Evolutionary conservation across 2,113 vertebrate genomes (phyloP).

Genomic region (Pollachius pollachius): DNA sequence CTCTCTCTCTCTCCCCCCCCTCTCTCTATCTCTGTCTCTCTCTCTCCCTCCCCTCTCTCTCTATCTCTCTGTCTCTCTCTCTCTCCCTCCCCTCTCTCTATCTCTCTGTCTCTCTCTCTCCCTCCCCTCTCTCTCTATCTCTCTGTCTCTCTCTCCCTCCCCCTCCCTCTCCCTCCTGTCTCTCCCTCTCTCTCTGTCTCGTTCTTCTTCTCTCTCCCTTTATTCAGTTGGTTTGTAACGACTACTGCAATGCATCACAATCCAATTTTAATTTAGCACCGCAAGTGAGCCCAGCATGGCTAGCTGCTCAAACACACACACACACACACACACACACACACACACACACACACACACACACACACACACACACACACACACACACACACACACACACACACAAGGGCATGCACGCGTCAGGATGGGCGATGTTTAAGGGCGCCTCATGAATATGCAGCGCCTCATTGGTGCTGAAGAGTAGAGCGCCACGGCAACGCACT

Average conservation of each 20-base stretch:
- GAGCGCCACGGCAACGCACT: constrained; percentile 47
- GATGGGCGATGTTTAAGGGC: constrained; percentile 51
- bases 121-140: constrained; percentile 26
- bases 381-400: background rate
- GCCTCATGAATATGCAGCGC: constrained; percentile 66
- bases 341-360: background rate
- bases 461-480: constrained; percentile 62
- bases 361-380: constrained; percentile 15
- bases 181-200: constrained; percentile 31
- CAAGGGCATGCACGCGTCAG: constrained; percentile 34
- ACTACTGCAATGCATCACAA: constrained; percentile 75
- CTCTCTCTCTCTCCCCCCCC: too few relatives aligned
- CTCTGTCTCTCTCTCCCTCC: background rate
- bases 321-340: constrained; percentile 11
- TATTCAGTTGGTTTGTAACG: constrained; percentile 53
- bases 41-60: too few relatives aligned
- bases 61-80: too few relatives aligned
- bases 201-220: constrained; percentile 20
- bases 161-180: constrained; percentile 34
- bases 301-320: constrained; percentile 18
- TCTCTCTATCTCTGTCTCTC: too few relatives aligned
- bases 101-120: constrained; percentile 24
- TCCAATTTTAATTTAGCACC: constrained; percentile 71
- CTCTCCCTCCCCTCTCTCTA: too few relatives aligned
- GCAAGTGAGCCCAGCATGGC: constrained; percentile 52